phyloP scores from a whole-genome alignment of 1,140 invertebrate species.

The Caerostris extrusa region DNA sequence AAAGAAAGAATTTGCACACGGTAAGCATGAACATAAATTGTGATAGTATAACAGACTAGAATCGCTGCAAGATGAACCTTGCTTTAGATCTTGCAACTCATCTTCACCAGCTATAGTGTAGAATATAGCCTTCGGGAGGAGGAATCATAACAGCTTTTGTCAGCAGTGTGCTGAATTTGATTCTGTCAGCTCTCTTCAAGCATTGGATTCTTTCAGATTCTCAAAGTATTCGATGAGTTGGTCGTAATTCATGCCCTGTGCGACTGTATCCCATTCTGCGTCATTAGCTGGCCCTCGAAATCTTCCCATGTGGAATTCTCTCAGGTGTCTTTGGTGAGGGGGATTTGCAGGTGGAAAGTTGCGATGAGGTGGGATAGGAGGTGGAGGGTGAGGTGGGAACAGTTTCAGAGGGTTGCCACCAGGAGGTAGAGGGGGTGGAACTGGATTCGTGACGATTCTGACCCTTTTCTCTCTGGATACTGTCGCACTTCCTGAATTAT shows the following conservation, averaged over 20 bases:
- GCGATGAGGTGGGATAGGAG: constrained; percentile 92
- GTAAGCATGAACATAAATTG: constrained; percentile 62
- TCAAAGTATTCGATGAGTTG: constrained; percentile 99
- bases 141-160: neutral
- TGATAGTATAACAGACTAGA: constrained; percentile 59
- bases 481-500: constrained; percentile 68
- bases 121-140: constrained; percentile 21
- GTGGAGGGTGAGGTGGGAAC: constrained; percentile 87
- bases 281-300: constrained; percentile 52
- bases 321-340: constrained; percentile 79
- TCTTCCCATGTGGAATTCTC: constrained; percentile 55
- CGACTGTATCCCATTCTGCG: constrained; percentile 76
- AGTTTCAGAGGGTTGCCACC: constrained; percentile 44
- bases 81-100: neutral
- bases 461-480: constrained; percentile 67
- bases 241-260: constrained; percentile 94
- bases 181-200: constrained; percentile 80
- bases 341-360: constrained; percentile 83
- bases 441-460: constrained; percentile 78
- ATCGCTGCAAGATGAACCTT: constrained; percentile 60
- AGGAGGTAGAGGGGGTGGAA: constrained; percentile 67
- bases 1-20: constrained; percentile 40
- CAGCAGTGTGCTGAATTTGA: neutral
- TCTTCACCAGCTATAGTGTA: constrained; percentile 7
- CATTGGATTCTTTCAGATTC: constrained; percentile 93